Conservation (phyloP, 2,113 vertebrate genomes). For the Aphyosemion australe region DNA sequence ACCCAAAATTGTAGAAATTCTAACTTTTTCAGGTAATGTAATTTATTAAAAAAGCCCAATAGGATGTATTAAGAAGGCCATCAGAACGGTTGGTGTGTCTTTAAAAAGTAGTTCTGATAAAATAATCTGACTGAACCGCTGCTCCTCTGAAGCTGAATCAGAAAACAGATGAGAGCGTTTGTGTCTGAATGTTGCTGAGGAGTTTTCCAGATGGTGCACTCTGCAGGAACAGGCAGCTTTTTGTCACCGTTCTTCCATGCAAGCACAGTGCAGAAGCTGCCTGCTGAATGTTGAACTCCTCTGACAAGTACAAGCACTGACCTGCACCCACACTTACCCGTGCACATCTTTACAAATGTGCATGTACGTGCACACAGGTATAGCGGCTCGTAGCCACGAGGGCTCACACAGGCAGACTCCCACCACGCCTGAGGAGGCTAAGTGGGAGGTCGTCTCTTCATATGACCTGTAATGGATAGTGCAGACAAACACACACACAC, state of each 20-base stretch:
- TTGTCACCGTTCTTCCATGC: slow-evolving; percentile 16
- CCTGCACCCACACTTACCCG: slow-evolving; percentile 4
- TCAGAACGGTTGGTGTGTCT: too few relatives aligned
- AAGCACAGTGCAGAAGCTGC: slow-evolving; percentile 16
- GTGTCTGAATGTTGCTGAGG: background rate
- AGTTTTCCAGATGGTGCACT: slow-evolving; percentile 20
- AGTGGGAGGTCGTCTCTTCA: slow-evolving; percentile 37
- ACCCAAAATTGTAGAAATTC: too few relatives aligned
- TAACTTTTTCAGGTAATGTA: too few relatives aligned
- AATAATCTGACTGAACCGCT: too few relatives aligned
- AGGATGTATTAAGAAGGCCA: too few relatives aligned
- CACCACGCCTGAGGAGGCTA: slow-evolving; percentile 46
- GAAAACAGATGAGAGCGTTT: background rate
- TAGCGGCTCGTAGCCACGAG: slow-evolving; percentile 25
- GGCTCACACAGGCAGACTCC: slow-evolving; percentile 22
- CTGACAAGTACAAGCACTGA: slow-evolving; percentile 17
- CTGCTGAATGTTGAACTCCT: slow-evolving; percentile 26
- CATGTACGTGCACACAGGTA: background rate
- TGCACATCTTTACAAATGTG: slow-evolving; percentile 7
- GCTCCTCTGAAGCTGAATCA: background rate
- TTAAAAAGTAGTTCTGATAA: too few relatives aligned
- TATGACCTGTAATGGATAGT: slow-evolving; percentile 63
- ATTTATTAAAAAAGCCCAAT: too few relatives aligned
- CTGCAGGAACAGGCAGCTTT: slow-evolving; percentile 16
- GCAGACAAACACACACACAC: slow-evolving; percentile 27